These are phyloP conservation scores for Macrophya annulata DNA, from an alignment of 2,888 invertebrate genomes.

Conservation along the genomic window DNA sequence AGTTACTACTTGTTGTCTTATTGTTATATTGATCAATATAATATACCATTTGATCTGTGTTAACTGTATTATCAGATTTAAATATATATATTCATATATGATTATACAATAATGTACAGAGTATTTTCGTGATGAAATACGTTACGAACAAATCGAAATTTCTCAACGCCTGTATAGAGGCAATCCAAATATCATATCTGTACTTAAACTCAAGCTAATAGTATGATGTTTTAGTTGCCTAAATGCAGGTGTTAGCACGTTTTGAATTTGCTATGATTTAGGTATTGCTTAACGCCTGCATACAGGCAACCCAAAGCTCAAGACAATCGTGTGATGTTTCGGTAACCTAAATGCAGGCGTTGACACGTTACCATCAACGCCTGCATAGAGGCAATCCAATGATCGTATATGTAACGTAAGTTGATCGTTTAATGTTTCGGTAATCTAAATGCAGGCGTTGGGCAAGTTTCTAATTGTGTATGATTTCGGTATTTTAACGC, in stretches of 20 bases:
- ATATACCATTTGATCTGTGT: slow-evolving; percentile 13
- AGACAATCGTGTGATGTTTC: not conserved
- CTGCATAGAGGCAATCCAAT: not conserved
- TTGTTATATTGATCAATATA: not conserved
- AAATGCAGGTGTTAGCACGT: not conserved
- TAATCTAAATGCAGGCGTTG: not conserved
- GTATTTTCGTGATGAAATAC: not conserved
- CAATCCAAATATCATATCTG: not conserved
- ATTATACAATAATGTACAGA: not conserved
- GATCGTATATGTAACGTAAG: too few species aligned
- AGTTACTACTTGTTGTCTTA: not conserved
- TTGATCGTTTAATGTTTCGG: not conserved
- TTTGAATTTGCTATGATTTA: too few species aligned
- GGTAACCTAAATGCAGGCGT: not conserved
- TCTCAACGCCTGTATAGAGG: not conserved
- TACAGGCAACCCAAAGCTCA: not conserved
- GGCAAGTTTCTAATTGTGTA: not conserved
- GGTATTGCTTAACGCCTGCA: not conserved
- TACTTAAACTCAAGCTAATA: not conserved
- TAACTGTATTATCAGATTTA: not conserved
- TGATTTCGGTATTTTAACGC: not conserved
- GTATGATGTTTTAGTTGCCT: not conserved
- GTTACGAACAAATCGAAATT: not conserved
- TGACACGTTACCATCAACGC: not conserved
- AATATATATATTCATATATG: not conserved